Percentiles rank a stretch among this genome's conserved stretches.
Evolutionary conservation across 2,113 vertebrate species (phyloP).

Genomic region (Chionomys nivalis): DNA sequence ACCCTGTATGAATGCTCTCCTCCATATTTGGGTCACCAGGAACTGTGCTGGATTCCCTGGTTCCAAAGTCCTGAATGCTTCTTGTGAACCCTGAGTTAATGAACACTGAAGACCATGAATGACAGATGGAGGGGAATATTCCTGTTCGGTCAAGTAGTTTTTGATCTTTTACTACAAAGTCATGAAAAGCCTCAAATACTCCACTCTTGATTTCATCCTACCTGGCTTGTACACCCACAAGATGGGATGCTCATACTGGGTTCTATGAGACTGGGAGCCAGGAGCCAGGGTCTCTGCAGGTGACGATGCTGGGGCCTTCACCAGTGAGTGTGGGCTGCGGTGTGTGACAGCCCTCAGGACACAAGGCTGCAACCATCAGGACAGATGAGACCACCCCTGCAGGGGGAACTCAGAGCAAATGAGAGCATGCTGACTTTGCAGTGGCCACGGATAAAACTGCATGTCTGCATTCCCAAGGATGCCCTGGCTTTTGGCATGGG

Average conservation of each 20-base stretch:
- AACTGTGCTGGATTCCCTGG: neutral
- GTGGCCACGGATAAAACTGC: rapidly evolving
- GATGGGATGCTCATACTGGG: neutral
- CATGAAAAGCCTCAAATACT: rapidly evolving
- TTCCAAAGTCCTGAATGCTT: neutral
- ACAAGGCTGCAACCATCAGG: rapidly evolving
- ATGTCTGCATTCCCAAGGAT: rapidly evolving
- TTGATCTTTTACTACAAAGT: rapidly evolving
- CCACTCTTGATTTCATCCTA: neutral
- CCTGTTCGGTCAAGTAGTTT: neutral
- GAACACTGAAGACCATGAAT: neutral
- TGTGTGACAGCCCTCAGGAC: neutral
- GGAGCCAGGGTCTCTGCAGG: neutral
- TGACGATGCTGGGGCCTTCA: neutral
- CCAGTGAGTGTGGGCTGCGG: neutral
- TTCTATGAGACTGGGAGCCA: neutral
- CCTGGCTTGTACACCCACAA: rapidly evolving
- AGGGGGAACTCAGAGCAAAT: neutral
- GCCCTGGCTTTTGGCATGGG: rapidly evolving
- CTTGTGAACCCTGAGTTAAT: rapidly evolving
- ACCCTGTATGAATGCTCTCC: neutral
- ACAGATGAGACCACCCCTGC: too few relatives aligned
- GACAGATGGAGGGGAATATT: rapidly evolving
- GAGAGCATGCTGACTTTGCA: rapidly evolving
- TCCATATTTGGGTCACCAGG: neutral